Evolutionary conservation across 2,888 invertebrate genomes (phyloP).

Genomic region (Rotaria socialis): DNA sequence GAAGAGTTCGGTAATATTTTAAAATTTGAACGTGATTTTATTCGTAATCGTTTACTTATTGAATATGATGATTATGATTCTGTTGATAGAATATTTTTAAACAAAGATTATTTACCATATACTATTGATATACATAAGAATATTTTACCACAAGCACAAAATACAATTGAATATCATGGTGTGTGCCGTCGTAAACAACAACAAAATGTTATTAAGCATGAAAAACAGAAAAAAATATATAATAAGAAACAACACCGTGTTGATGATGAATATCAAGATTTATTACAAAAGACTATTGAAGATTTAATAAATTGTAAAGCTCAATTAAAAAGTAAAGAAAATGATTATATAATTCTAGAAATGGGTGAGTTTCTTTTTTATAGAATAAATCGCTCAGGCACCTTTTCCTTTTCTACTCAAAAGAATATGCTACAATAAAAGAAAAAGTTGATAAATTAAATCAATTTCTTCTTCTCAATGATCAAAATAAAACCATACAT

Average conservation of each 20-base stretch:
- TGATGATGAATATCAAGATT: neutral
- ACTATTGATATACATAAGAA: neutral
- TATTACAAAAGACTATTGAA: constrained; percentile 5
- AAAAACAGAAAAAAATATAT: no score
- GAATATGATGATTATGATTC: constrained; percentile 19
- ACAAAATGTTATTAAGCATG: neutral
- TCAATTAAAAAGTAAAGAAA: neutral
- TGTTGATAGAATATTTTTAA: neutral
- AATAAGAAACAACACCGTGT: no score
- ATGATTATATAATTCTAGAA: neutral
- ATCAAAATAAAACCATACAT: neutral
- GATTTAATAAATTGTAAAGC: neutral
- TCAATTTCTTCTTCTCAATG: neutral
- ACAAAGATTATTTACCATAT: neutral
- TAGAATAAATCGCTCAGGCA: neutral
- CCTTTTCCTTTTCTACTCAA: neutral
- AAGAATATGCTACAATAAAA: neutral
- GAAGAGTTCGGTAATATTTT: neutral
- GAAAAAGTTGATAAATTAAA: neutral
- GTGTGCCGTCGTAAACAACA: neutral
- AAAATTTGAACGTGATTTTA: neutral
- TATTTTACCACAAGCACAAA: neutral
- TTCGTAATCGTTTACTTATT: neutral
- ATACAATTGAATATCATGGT: neutral
- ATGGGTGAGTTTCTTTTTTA: neutral